Evolutionary conservation across 2,113 vertebrate species (phyloP), one percentile per base, ranked within the genome.

Genomic region (Phalacrocorax carbo): DNA sequence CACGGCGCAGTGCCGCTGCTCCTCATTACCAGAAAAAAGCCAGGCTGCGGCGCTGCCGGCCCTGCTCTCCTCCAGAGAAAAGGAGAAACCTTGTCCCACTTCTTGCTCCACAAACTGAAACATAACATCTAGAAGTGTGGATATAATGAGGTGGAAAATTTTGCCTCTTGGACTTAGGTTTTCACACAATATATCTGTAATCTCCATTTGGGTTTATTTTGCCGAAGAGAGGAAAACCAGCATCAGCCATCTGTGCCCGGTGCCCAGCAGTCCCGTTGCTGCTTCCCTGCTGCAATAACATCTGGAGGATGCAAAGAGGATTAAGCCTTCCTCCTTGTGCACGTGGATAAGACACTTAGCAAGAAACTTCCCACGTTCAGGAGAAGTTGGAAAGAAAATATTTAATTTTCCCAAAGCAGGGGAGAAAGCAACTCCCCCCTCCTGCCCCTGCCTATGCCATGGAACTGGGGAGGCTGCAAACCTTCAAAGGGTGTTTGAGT

Each of bases 391-490:
- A 21, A 51, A 69, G 32, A 38, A 76, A 75, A 49, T 3, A 5
- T 3, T 29, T 6, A 1, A 2, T 52, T 64, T 69, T 72, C 34
- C 38, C 40, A 13, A 19, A 23, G 61, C 64, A 26, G 10, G 16
- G 64, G 11, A 84, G 46, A 32, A 93, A 89, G 4, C 5, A 10
- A 36, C n/a, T 70, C 42, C 42, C 5, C 15, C 7, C 2, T 7
- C 73, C 73, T 4, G 0, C 42, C 32, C 51, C 52, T 54, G 44
- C 26, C 21, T 25, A 48, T 1, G 1, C 15, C 1, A 1, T 0
- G 0, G 42, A 36, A 52, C 23, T 0, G 6, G 25, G 6, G 29
- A 15, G 20, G 30, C 62, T 42, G 57, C n/a, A 44, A 32, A 55
- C n/a, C 7, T n/a, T 46, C 9, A 0, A 3, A n/a, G n/a, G 7